Conservation (phyloP, 2,797 vertebrate genomes). For the Masticophis lateralis region DNA sequence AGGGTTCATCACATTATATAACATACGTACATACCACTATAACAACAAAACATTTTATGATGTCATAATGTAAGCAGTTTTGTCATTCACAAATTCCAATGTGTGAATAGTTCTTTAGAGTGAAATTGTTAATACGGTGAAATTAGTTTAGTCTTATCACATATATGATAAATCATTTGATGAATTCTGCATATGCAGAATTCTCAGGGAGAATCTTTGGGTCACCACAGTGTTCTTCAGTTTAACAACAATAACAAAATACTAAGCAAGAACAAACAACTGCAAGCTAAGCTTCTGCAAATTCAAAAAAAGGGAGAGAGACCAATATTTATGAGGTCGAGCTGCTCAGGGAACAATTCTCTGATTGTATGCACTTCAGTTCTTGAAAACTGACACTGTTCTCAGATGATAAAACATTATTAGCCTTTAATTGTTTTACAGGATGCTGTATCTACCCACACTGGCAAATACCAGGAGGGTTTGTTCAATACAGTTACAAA, state of each 20-base stretch:
- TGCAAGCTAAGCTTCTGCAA: slow-evolving; percentile 11
- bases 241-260: slow-evolving; percentile 15
- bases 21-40: not conserved
- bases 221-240: slow-evolving; percentile 14
- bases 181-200: slow-evolving; percentile 12
- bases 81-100: slow-evolving; percentile 16
- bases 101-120: not conserved
- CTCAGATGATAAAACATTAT: not conserved
- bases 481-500: not conserved
- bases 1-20: not conserved
- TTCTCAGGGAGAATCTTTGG: slow-evolving; percentile 9
- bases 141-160: slow-evolving; percentile 18
- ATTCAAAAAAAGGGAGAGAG: not conserved
- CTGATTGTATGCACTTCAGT: not conserved
- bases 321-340: not conserved
- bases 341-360: not conserved
- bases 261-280: slow-evolving; percentile 16
- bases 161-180: slow-evolving; percentile 32
- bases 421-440: not conserved
- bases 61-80: not conserved
- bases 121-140: slow-evolving; percentile 6
- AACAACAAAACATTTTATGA: not conserved
- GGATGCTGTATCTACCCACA: not conserved
- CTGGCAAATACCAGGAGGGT: not conserved
- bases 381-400: slow-evolving; percentile 8